Evolutionary conservation across 2,113 vertebrate species (phyloP), one percentile per base, ranked within the genome.

Genomic region (Poeciliopsis retropinna): DNA sequence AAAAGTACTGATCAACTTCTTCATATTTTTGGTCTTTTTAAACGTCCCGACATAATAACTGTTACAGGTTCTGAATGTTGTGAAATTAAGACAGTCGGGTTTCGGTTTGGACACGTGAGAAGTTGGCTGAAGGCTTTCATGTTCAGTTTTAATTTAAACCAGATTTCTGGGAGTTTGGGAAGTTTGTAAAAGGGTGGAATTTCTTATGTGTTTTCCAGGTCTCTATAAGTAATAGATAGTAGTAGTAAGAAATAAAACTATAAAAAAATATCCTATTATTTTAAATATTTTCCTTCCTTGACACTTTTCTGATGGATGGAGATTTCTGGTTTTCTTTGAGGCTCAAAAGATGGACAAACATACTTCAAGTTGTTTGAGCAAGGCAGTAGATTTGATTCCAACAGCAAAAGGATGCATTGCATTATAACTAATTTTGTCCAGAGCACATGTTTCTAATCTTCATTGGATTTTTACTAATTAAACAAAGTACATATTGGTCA

Each of bases 1-100:
- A 17, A 85, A 75, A 82, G 82, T 88, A 85, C 82, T 86, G 81
- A 91, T 91, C 90, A 88, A 88, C 89, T 88, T 83, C 85, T 88
- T 85, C 87, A 66, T 78, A 72, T 89, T 65, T 39, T 14, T 13
- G 6, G 10, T 37, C 85, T 51, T 87, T 75, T 75, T 67, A 77
- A 84, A 78, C 76, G 39, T n/a, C 19, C 70, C 65, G 34, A 44
- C 9, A 9, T 54, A 22, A 54, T 39, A 70, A 70, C 67, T 82
- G 86, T 89, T 77, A 79, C 78, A 86, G 85, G 80, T 89, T 89
- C 62, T 81, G 70, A 17, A 85, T 84, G 82, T 79, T 79, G 68
- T 76, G 27, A 25, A 7, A 22, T 32, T 75, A 83, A 66, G 57
- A 41, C 44, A 67, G 67, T 72, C 47, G 63, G 61, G 39, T 22